A percentile compares a stretch with the other conserved stretches of the same genome.
These are phyloP conservation scores for Enteromius radiatus DNA, from an alignment of 2,797 vertebrate genomes.

Conservation along the genomic window DNA sequence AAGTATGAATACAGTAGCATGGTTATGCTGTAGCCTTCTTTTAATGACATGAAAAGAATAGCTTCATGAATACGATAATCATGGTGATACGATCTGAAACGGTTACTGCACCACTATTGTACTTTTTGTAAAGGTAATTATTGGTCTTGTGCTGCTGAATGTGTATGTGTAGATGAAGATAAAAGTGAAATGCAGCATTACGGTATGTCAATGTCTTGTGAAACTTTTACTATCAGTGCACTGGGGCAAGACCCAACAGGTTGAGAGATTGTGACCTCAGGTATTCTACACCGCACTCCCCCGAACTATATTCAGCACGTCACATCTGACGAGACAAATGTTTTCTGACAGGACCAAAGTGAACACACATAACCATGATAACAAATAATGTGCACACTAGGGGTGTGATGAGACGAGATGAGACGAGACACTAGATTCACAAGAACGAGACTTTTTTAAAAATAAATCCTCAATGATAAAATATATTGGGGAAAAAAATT, in stretches of 20 bases:
- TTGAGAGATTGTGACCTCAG: conserved; percentile 32
- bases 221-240: conserved; percentile 19
- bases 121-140: neutral
- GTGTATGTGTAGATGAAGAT: conserved; percentile 9
- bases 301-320: neutral
- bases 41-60: neutral
- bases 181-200: neutral
- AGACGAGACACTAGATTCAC: too few species aligned
- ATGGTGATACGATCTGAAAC: neutral
- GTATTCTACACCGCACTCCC: conserved; percentile 11
- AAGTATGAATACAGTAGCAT: neutral
- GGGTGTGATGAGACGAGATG: too few species aligned
- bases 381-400: too few species aligned
- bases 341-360: neutral
- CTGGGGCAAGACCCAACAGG: conserved; percentile 50
- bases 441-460: too few species aligned
- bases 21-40: neutral
- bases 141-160: conserved; percentile 5
- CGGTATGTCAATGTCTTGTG: conserved; percentile 36
- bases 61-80: neutral
- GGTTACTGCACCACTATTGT: neutral
- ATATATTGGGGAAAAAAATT: too few species aligned
- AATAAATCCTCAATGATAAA: too few species aligned
- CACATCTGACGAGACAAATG: neutral
- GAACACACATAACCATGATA: neutral